Conservation (phyloP, 1,140 invertebrate species). For the Bombyx mori region ASM3026992v2 NC_085110.1:9324501-9325000, state of each 20-base stretch:
- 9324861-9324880: slow-evolving; percentile 8
- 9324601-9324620: not conserved
- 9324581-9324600: no score
- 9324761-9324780: slow-evolving; percentile 7
- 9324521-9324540: not conserved
- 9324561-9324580: not conserved
- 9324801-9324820: slow-evolving; percentile 10
- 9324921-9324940: slow-evolving; percentile 22
- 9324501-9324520: not conserved
- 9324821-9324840: not conserved
- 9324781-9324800: slow-evolving; percentile 3
- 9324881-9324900: not conserved
- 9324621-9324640: not conserved
- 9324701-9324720: not conserved
- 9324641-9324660: slow-evolving; percentile 1
- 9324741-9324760: not conserved
- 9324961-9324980: no score
- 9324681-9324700: slow-evolving; percentile 7
- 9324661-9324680: slow-evolving; percentile 3
- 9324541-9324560: slow-evolving; percentile 1
- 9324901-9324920: slow-evolving; percentile 10
- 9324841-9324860: slow-evolving; percentile 8
- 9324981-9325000: no score
- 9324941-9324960: slow-evolving; percentile 18
- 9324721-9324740: slow-evolving; percentile 3